Evolutionary conservation across 2,797 vertebrate species (phyloP).

Genomic region (Myotis pilosus): DNA sequence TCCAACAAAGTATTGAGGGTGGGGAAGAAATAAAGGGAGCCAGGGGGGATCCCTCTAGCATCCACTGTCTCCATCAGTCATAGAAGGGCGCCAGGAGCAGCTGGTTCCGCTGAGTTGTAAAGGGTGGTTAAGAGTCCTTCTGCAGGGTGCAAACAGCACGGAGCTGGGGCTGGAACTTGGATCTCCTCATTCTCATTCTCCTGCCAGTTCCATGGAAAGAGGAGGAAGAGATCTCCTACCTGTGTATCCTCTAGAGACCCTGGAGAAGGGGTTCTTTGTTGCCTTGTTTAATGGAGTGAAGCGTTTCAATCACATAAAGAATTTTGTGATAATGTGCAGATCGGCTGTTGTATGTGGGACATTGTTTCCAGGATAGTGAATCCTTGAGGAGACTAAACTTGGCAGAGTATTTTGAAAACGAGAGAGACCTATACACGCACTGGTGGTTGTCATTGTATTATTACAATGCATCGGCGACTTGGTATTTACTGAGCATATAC

Average conservation of each 20-base stretch:
- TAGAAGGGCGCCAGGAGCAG: background rate
- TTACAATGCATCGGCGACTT: background rate
- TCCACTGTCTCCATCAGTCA: background rate
- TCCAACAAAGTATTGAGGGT: background rate
- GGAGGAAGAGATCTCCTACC: background rate
- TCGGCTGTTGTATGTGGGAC: background rate
- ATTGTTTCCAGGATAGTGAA: background rate
- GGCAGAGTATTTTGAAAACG: background rate
- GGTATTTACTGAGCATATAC: background rate
- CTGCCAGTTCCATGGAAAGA: background rate
- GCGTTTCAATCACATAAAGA: background rate
- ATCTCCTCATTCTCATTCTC: background rate
- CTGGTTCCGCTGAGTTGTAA: background rate
- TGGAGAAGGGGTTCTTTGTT: background rate
- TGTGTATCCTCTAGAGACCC: background rate
- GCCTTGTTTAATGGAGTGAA: conserved; percentile 41
- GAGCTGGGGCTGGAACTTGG: background rate
- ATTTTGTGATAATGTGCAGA: conserved; percentile 32
- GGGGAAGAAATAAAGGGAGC: background rate
- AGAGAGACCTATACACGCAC: background rate
- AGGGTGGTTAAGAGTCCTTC: background rate
- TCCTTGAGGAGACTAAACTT: background rate
- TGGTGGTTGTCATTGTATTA: background rate
- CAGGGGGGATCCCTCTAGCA: background rate
- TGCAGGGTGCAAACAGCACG: background rate